Conservation (phyloP, 2,797 vertebrate species). For the Hapalemur alaotrensis region DNA sequence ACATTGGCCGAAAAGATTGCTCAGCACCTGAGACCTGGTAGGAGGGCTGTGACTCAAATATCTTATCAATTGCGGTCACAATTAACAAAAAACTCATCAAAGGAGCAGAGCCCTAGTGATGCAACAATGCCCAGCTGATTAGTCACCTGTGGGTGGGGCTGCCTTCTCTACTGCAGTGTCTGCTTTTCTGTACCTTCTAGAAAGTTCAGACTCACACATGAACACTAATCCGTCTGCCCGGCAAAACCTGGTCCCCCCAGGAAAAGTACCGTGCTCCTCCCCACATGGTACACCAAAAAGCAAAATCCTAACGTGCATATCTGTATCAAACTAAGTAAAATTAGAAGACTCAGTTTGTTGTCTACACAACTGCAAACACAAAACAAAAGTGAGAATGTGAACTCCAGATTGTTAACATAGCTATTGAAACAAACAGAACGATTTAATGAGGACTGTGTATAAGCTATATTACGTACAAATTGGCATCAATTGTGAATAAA, state of each 20-base stretch:
- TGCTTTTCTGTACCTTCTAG: neutral
- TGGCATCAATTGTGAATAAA: slow-evolving; percentile 19
- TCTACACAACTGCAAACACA: neutral
- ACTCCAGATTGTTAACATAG: neutral
- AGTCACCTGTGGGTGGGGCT: neutral
- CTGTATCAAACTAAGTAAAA: neutral
- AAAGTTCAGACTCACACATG: neutral
- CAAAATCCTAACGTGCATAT: neutral
- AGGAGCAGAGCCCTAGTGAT: neutral
- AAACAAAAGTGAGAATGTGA: neutral
- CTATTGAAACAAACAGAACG: neutral
- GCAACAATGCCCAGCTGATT: too few relatives aligned
- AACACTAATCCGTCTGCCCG: neutral
- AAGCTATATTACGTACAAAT: neutral
- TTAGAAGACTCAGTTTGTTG: neutral
- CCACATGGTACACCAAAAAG: neutral
- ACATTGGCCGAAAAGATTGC: neutral
- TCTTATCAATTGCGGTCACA: neutral
- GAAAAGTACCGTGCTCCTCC: neutral
- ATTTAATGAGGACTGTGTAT: neutral
- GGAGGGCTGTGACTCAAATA: neutral
- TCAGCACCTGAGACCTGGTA: neutral
- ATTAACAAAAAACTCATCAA: neutral
- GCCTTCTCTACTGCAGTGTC: neutral
- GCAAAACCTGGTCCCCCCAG: neutral